A percentile compares a stretch with the other conserved stretches of the same genome.
phyloP scores from a whole-genome alignment of 2,113 vertebrate species.

The Sclerurus mexicanus region DNA sequence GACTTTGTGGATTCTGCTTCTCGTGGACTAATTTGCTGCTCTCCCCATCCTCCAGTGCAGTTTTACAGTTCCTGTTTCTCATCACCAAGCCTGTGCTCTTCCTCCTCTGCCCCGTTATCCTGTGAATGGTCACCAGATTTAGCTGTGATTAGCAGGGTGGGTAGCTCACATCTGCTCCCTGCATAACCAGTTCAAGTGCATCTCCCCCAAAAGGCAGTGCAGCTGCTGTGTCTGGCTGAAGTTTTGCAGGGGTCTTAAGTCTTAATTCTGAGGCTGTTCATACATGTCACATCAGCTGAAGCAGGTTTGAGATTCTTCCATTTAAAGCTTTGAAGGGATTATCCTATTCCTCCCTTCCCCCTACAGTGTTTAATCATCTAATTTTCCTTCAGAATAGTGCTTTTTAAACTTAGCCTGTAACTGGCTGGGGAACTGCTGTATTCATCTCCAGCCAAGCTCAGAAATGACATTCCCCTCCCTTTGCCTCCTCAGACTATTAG shows the following conservation, averaged over 20 bases:
- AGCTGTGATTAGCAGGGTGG: neutral
- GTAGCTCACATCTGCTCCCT: neutral
- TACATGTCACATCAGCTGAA: constrained; percentile 16
- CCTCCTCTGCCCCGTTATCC: neutral
- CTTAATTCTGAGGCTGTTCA: constrained; percentile 15
- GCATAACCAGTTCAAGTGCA: neutral
- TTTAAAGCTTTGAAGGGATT: constrained; percentile 63
- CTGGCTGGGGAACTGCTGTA: constrained; percentile 30
- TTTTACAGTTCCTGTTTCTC: constrained; percentile 13
- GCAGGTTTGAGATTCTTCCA: constrained; percentile 9
- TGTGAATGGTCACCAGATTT: neutral
- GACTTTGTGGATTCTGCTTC: constrained; percentile 13
- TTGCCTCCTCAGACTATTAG: constrained; percentile 32
- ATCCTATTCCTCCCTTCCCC: neutral
- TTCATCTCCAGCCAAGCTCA: constrained; percentile 57
- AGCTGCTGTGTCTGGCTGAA: constrained; percentile 13
- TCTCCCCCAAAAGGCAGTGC: neutral
- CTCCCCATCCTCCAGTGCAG: neutral
- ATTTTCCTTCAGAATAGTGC: constrained; percentile 52
- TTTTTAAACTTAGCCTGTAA: constrained; percentile 39
- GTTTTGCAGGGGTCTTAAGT: constrained; percentile 8
- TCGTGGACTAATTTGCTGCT: neutral
- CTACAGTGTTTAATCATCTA: constrained; percentile 18
- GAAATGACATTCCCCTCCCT: constrained; percentile 31
- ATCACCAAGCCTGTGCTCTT: neutral